Base-by-base conservation (phyloP, 2,888 invertebrate genomes). In the Drosophila emarginata region DNA sequence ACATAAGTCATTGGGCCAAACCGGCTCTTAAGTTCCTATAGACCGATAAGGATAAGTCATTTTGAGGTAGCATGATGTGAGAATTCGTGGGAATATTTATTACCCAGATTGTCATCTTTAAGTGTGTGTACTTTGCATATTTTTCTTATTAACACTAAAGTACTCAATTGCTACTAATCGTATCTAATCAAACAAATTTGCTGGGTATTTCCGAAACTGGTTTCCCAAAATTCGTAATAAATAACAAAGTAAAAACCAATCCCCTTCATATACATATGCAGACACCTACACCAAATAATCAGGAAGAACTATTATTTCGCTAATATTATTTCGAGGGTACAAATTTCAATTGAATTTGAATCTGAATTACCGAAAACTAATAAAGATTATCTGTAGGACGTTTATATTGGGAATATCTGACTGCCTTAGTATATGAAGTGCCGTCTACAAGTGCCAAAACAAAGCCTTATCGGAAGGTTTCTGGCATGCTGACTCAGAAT, bases 81-180 rank as follows among this genome's bases (percentile, higher is more conserved):
- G 9, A 45, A 45, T 45, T 45, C 7, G 45, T 45, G 45, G 45
- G 21, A 45, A 45, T 45, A 45, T 45, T 45, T 45, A 45, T 45
- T 21, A 21, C 45, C 45, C 21, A 45, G 45, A 45, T 45, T 45
- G 21, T 45, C 45, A 45, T 45, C 45, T 45, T 45, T 45, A 45
- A 45, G 11, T 4, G 40, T 18, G 18, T 45, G 40, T 21, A 12
- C 18, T 45, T 45, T 45, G 45, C 45, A 45, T 45, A 45, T 45
- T 45, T 21, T 45, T 12, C 18, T 21, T 45, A 45, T 21, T 21
- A 45, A 4, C 18, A 18, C 18, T 21, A 45, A 45, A 45, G 18
- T 21, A 4, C 4, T 21, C 4, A 21, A 45, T 45, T 45, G 21
- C 11, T 21, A 12, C 1, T 21, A 45, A 11, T 45, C 45, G 21